A percentile compares a stretch with the other conserved stretches of the same genome.
These are phyloP conservation scores for Nyctibius bracteatus DNA, from an alignment of 2,113 vertebrate species.

Conservation along the genomic window DNA sequence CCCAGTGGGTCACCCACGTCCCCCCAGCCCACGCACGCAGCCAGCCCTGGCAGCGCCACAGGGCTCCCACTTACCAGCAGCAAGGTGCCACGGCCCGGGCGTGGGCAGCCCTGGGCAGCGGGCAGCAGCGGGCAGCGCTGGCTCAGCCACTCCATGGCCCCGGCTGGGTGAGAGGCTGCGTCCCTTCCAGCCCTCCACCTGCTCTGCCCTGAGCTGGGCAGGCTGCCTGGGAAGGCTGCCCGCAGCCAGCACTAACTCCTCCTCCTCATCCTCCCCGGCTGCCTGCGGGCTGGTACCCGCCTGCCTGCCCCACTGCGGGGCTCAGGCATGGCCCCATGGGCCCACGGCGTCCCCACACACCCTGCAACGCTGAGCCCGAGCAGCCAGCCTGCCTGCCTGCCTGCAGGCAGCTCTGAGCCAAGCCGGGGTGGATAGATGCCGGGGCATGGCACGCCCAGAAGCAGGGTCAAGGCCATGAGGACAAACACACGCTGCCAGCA, in stretches of 20 bases:
- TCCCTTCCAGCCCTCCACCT: not conserved
- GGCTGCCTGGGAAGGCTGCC: not conserved
- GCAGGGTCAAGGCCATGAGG: accelerated
- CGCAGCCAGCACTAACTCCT: not conserved
- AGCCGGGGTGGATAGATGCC: not conserved
- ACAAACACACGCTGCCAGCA: not conserved
- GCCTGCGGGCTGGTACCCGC: not conserved
- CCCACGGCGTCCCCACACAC: not conserved
- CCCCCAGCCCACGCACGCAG: not conserved
- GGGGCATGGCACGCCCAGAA: not conserved
- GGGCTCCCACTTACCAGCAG: constrained; percentile 58
- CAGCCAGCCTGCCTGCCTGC: not conserved
- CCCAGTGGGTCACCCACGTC: accelerated
- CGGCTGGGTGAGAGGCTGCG: no score
- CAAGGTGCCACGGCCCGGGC: not conserved
- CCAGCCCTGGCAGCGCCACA: not conserved
- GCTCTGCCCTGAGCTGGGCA: not conserved
- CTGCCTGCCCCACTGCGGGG: not conserved
- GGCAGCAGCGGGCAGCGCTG: constrained; percentile 12
- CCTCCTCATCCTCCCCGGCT: not conserved
- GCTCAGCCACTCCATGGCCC: constrained; percentile 33
- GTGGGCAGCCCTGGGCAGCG: not conserved
- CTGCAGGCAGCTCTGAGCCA: not conserved
- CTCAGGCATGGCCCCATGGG: not conserved
- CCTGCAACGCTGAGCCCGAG: not conserved